These are phyloP conservation scores for Oryzias woworae DNA, from an alignment of 2,113 vertebrate genomes.

Conservation along the genomic window DNA sequence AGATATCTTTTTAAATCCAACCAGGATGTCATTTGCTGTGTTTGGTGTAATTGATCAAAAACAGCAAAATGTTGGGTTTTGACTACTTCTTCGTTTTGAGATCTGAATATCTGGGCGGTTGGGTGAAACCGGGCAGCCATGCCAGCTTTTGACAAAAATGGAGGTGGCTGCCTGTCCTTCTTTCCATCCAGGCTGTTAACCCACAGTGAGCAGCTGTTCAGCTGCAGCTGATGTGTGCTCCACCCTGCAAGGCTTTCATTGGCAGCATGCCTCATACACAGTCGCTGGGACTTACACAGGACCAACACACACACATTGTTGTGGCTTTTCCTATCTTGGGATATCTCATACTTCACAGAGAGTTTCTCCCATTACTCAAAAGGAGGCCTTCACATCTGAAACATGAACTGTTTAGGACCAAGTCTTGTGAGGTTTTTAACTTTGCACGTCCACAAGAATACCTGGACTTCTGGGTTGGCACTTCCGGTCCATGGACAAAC, in stretches of 20 bases:
- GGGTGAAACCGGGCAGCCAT: constrained; percentile 25
- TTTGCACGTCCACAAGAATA: neutral
- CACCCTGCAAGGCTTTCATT: constrained; percentile 67
- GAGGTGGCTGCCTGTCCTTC: constrained; percentile 43
- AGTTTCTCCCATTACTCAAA: constrained; percentile 29
- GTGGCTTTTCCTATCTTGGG: constrained; percentile 32
- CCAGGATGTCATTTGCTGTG: neutral
- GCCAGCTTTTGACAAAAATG: constrained; percentile 57
- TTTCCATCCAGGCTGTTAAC: constrained; percentile 38
- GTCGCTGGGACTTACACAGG: constrained; percentile 5
- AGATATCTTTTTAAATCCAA: neutral
- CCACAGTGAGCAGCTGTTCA: constrained; percentile 66
- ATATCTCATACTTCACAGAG: constrained; percentile 32
- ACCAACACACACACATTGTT: constrained; percentile 30
- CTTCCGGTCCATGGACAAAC: neutral
- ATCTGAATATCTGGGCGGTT: constrained; percentile 4
- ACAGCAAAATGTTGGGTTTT: neutral
- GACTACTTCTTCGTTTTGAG: constrained; percentile 28
- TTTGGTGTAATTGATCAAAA: no score
- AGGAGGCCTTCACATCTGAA: neutral
- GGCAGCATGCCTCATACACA: constrained; percentile 52
- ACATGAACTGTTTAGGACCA: no score
- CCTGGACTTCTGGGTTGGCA: neutral
- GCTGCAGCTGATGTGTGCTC: constrained; percentile 68
- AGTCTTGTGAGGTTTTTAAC: neutral